Evolutionary conservation across 2,797 vertebrate genomes (phyloP), one percentile per base, ranked within the genome.

Genomic region (Amphiprion clarkii): DNA sequence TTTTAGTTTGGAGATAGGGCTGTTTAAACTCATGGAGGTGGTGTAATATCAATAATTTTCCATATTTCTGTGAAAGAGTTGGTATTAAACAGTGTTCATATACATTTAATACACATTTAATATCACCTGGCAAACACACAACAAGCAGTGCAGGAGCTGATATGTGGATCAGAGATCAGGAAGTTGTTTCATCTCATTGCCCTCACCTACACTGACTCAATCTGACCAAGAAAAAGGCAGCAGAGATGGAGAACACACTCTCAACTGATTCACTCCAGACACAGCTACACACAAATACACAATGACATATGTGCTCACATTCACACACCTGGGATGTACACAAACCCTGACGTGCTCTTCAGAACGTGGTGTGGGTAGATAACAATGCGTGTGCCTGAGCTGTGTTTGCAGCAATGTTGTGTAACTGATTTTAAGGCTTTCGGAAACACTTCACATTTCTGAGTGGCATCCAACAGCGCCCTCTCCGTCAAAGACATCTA

Each of bases 141-240:
- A 13, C 44, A 46, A 16, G 44, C 44, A 19, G 44, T 46, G 5
- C 44, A 46, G 44, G 17, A 40, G 53, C 71, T 74, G 21, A 57
- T 46, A 19, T 36, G 44, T 49, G 56, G 14, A 54, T 46, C 25
- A 59, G 33, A 60, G 21, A 68, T 66, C 52, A 19, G 55, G 68
- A 52, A 79, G 66, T 46, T 36, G 17, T 17, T 17, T 46, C 44
- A 2, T 46, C 44, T 46, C 17, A 46, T 19, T 19, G 44, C 44
- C 7, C 44, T 46, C 44, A 46, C 44, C 44, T 17, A 17, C 16
- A 17, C 44, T 21, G 51, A 46, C 69, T 79, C 68, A 74, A 33
- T 64, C 53, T 55, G 49, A 69, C 62, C 14, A 19, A 80, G 65
- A 86, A 71, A 81, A 52, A 75, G 65, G 40, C 51, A 44, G 55